phyloP scores from a whole-genome alignment of 64 coral and sea anemone species.

The Montipora sp. region DNA sequence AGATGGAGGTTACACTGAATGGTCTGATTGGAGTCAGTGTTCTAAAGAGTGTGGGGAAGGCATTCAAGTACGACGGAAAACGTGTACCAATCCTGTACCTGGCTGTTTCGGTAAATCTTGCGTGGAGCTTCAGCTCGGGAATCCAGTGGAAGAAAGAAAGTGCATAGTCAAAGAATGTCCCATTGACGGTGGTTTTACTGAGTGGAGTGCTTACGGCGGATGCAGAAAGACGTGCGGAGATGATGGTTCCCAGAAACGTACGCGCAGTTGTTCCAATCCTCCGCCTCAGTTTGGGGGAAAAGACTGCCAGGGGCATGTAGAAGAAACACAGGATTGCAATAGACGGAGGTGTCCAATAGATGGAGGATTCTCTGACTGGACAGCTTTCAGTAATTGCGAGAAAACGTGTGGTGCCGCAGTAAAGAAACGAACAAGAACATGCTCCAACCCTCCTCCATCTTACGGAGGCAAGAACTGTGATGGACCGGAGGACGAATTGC shows the following conservation, averaged over 20 bases:
- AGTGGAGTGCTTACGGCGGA: slow-evolving; percentile 62
- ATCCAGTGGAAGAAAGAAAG: slow-evolving; percentile 12
- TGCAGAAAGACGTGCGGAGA: slow-evolving; percentile 72
- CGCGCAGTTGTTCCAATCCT: slow-evolving; percentile 76
- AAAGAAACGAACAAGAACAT: slow-evolving; percentile 48
- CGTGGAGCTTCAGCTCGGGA: slow-evolving; percentile 17
- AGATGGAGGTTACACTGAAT: slow-evolving; percentile 33
- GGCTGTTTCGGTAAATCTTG: slow-evolving; percentile 51
- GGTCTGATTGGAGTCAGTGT: slow-evolving; percentile 61
- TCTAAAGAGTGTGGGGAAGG: slow-evolving; percentile 60
- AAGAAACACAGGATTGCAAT: slow-evolving; percentile 60
- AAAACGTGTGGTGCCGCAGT: slow-evolving; percentile 61
- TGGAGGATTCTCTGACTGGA: slow-evolving; percentile 58
- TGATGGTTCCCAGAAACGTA: slow-evolving; percentile 67
- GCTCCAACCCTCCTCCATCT: slow-evolving; percentile 47
- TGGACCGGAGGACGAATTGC: neutral
- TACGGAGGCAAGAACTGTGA: slow-evolving; percentile 48
- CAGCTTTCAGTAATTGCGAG: slow-evolving; percentile 39
- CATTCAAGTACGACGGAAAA: slow-evolving; percentile 4
- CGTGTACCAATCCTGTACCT: slow-evolving; percentile 47
- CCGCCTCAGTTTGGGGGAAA: slow-evolving; percentile 65
- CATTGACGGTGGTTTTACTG: slow-evolving; percentile 62
- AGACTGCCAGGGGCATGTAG: slow-evolving; percentile 30
- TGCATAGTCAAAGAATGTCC: slow-evolving; percentile 60
- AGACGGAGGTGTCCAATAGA: slow-evolving; percentile 49